These are phyloP conservation scores for Edolisoma coerulescens DNA, from an alignment of 2,113 vertebrate genomes.

Conservation along the genomic window DNA sequence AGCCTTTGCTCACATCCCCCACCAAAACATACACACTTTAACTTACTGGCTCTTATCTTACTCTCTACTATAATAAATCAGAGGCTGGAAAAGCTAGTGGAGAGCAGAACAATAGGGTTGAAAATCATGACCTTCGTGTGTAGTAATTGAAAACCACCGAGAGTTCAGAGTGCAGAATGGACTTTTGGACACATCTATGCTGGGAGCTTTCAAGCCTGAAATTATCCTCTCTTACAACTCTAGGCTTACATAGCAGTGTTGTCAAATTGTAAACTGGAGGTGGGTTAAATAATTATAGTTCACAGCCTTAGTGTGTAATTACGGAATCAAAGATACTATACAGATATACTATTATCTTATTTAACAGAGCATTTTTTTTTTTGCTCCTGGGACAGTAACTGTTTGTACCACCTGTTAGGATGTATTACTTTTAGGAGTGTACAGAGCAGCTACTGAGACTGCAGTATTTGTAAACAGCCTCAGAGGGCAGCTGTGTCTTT, in stretches of 20 bases:
- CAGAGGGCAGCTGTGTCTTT: background rate
- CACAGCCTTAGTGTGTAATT: background rate
- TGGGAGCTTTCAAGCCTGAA: background rate
- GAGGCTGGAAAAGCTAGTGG: background rate
- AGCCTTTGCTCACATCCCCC: background rate
- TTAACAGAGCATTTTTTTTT: background rate
- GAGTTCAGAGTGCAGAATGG: background rate
- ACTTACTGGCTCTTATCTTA: slow-evolving; percentile 2
- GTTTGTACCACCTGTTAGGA: background rate
- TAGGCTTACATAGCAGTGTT: background rate
- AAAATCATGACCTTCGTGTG: slow-evolving; percentile 2
- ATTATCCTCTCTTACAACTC: background rate
- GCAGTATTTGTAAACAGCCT: background rate
- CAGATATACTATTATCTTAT: background rate
- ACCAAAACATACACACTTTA: background rate
- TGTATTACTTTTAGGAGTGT: background rate
- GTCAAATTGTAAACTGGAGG: background rate
- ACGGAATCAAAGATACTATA: background rate
- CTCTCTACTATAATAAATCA: slow-evolving; percentile 13
- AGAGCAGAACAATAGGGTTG: background rate
- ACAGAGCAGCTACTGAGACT: background rate
- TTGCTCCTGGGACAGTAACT: background rate
- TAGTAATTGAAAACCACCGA: slow-evolving; percentile 20
- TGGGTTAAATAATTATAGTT: background rate
- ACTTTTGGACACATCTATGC: background rate